A percentile compares a stretch with the other conserved stretches of the same genome.
Conservation (phyloP, 37 sponge, comb jelly and placozoan genomes). For the Agelas oroides region DNA sequence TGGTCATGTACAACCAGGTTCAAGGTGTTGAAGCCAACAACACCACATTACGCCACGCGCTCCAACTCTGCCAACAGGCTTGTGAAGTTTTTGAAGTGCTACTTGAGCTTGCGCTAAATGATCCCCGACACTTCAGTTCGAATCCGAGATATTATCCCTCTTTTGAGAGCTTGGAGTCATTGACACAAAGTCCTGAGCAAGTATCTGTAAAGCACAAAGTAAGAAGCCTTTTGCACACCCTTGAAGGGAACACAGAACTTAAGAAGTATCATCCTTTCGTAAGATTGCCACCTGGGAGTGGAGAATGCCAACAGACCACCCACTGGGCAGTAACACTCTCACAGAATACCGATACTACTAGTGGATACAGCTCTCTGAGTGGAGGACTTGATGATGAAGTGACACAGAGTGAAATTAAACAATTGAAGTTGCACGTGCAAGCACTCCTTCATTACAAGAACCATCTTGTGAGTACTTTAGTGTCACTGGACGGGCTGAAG, state of each 20-base stretch:
- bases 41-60: conserved; percentile 30
- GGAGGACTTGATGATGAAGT: conserved; percentile 65
- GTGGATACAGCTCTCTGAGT: conserved; percentile 73
- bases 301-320: background rate
- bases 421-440: conserved; percentile 53
- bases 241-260: conserved; percentile 52
- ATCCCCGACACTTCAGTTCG: conserved; percentile 1
- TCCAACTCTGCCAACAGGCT: conserved; percentile 60
- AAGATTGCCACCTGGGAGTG: background rate
- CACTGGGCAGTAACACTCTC: conserved; percentile 31
- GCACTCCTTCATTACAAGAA: conserved; percentile 43
- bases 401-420: conserved; percentile 53
- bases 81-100: conserved; percentile 70
- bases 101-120: conserved; percentile 26
- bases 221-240: conserved; percentile 22
- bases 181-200: conserved; percentile 40
- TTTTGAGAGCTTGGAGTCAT: conserved; percentile 11
- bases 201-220: conserved; percentile 7
- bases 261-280: conserved; percentile 35
- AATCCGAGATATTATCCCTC: conserved; percentile 2
- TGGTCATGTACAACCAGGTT: conserved; percentile 51
- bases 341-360: conserved; percentile 74
- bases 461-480: conserved; percentile 42
- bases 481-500: conserved; percentile 49
- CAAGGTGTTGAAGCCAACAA: conserved; percentile 69